Evolutionary conservation across 2,113 vertebrate genomes (phyloP).

Genomic region (Notechis scutatus): DNA sequence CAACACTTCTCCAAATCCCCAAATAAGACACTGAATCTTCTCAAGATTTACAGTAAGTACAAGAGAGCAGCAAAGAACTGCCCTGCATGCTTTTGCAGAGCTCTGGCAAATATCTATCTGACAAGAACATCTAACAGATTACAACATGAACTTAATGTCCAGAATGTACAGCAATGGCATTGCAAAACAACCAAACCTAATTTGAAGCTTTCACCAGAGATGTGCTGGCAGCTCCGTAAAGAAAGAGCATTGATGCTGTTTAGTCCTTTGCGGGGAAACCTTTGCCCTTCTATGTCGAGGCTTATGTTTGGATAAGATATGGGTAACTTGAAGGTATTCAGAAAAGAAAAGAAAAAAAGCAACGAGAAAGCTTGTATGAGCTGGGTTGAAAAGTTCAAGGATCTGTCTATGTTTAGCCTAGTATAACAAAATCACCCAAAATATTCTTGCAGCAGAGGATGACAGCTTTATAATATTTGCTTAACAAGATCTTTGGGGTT

Average conservation of each 20-base stretch:
- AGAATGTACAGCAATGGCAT: background rate
- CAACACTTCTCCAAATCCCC: background rate
- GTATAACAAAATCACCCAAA: background rate
- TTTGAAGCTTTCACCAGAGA: background rate
- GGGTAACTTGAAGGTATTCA: background rate
- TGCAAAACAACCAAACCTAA: background rate
- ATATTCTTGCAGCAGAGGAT: background rate
- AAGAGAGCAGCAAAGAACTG: background rate
- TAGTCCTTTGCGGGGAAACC: background rate
- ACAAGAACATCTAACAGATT: constrained; percentile 14
- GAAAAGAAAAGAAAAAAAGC: background rate
- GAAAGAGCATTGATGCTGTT: background rate
- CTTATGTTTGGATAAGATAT: background rate
- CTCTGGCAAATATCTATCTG: background rate
- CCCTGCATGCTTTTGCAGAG: background rate
- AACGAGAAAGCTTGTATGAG: background rate
- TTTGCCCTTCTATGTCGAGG: background rate
- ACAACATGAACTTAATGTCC: background rate
- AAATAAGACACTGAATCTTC: background rate
- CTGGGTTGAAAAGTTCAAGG: background rate
- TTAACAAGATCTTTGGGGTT: background rate
- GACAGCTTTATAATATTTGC: background rate
- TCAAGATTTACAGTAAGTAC: background rate
- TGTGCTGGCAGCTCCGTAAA: background rate
- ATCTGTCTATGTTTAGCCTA: background rate